Evolutionary conservation across 2,113 vertebrate genomes (phyloP), one percentile per base, ranked within the genome.

Genomic region (Cynocephalus volans): DNA sequence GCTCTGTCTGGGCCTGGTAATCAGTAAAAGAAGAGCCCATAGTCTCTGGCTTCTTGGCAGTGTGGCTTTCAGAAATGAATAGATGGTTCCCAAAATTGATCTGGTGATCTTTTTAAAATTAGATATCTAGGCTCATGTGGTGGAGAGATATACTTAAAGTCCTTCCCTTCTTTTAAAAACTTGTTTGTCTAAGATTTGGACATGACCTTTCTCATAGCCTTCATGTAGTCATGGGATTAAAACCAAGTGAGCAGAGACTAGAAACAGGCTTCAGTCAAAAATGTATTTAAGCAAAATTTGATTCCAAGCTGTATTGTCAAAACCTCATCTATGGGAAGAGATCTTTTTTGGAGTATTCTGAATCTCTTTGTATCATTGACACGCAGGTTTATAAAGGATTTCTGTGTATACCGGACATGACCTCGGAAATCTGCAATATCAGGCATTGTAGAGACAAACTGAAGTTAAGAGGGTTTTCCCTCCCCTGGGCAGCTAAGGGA

Each of bases 201-300:
- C 18, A 84, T 95, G 79, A 75, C 41, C 28, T 87, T 96, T 19
- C 8, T 41, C 2, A 58, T 89, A 84, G 33, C 48, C 58, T 83
- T 93, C 36, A 90, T 45, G 33, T 41, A 70, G 4, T 72, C 17
- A 50, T 48, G 9, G 1, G 33, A 94, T 91, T 93, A 83, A 93
- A 95, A 92, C 28, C 48, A 85, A 79, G 45, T 79, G n/a, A 96
- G 31, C 26, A 95, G 12, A 95, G 7, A 72, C 65, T 93, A 86
- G 50, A 95, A 94, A 65, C 45, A 95, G 58, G 45, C 15, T 92
- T 77, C 48, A 80, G 64, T 72, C 36, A 92, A 62, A 96, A 79
- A 45, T 33, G 2, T 70, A 88, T 67, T 83, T 80, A 91, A 93
- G 73, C 36, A 82, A 36, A 86, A 83, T 92, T 92, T 69, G 36